Evolutionary conservation across 1,140 invertebrate species (phyloP).

Genomic region (Pomacea maculata): DNA sequence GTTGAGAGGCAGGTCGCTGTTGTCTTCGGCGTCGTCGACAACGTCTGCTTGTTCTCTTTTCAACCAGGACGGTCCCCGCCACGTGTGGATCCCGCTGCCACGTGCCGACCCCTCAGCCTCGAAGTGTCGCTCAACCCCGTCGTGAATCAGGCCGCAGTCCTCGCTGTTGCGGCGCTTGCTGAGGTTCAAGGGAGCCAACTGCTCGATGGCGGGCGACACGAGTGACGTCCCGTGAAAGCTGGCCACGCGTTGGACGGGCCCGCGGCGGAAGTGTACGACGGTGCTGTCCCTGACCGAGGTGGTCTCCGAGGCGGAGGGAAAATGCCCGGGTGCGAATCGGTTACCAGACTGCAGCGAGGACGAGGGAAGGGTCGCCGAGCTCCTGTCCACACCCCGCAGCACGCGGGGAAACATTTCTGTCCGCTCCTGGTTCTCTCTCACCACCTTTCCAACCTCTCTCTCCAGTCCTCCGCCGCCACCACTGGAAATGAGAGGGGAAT

Average conservation of each 20-base stretch:
- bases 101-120: neutral
- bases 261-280: constrained; percentile 2
- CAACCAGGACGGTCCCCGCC: constrained; percentile 8
- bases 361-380: neutral
- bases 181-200: constrained; percentile 20
- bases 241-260: constrained; percentile 22
- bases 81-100: neutral
- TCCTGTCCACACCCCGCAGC: no score
- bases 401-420: no score
- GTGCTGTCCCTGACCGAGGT: neutral
- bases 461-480: no score
- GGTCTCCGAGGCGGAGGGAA: neutral
- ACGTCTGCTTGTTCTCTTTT: constrained; percentile 1
- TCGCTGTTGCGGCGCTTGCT: constrained; percentile 21
- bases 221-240: constrained; percentile 19
- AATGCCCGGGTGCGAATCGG: neutral
- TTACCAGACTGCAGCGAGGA: neutral
- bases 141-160: constrained; percentile 2
- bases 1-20: constrained; percentile 7
- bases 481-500: neutral
- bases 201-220: neutral
- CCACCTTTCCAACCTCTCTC: no score
- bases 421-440: no score
- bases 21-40: neutral
- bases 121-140: no score